Evolutionary conservation across 2,797 vertebrate species (phyloP).

Genomic region (Chromobotia macracanthus): DNA sequence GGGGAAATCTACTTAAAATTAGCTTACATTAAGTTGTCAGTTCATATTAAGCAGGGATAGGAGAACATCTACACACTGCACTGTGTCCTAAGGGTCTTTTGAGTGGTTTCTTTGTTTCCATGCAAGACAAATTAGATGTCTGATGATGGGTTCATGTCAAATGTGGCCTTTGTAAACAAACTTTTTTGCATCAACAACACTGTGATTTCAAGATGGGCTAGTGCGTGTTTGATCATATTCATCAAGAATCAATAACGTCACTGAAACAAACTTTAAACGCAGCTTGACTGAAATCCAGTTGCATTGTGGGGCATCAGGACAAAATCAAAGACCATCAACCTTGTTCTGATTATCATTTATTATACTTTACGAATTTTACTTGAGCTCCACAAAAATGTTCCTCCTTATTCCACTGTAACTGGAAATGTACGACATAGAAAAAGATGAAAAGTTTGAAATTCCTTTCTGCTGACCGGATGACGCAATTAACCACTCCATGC

Average conservation of each 20-base stretch:
- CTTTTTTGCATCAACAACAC: not conserved
- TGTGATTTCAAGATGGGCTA: conserved; percentile 1
- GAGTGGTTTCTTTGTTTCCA: conserved; percentile 39
- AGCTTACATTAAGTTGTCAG: too few relatives aligned
- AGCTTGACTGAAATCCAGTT: not conserved
- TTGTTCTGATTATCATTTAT: not conserved
- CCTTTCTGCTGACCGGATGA: conserved; percentile 18
- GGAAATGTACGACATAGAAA: conserved; percentile 35
- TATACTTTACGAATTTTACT: not conserved
- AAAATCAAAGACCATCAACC: not conserved
- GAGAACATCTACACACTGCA: too few relatives aligned
- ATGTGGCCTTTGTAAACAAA: conserved; percentile 37
- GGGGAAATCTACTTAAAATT: too few relatives aligned
- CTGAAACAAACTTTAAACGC: conserved; percentile 1
- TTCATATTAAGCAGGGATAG: too few relatives aligned
- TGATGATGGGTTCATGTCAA: conserved; percentile 29
- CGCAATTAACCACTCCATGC: not conserved
- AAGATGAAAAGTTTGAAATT: conserved; percentile 40
- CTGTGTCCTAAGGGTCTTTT: too few relatives aligned
- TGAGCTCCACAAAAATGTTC: conserved; percentile 26
- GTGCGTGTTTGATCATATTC: not conserved
- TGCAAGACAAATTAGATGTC: conserved; percentile 62
- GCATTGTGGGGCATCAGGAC: conserved; percentile 11
- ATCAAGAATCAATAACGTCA: not conserved
- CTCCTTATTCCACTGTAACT: conserved; percentile 3